phyloP scores from a whole-genome alignment of 2,888 invertebrate genomes.

The Coleophora deauratella region DNA sequence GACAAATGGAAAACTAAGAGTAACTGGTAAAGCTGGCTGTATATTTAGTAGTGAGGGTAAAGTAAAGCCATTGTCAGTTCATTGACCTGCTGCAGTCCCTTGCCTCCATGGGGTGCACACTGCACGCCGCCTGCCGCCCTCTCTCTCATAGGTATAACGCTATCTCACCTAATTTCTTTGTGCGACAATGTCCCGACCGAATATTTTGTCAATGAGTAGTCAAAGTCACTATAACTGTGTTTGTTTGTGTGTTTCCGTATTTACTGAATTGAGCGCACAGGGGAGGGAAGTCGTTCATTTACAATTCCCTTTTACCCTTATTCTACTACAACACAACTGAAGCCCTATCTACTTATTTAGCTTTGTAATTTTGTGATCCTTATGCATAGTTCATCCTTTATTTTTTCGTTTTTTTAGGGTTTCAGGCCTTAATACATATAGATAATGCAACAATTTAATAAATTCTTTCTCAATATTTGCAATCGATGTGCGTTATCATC shows the following conservation, averaged over 20 bases:
- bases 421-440: too few species aligned
- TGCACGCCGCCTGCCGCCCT: slow-evolving; percentile 35
- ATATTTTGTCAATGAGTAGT: slow-evolving; percentile 11
- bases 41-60: slow-evolving; percentile 33
- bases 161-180: slow-evolving; percentile 40
- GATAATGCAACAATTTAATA: too few species aligned
- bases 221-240: background rate
- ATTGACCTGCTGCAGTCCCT: slow-evolving; percentile 62
- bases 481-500: slow-evolving; percentile 3
- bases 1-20: slow-evolving; percentile 23
- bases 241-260: background rate
- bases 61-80: slow-evolving; percentile 49
- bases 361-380: too few species aligned
- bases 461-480: too few species aligned
- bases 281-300: too few species aligned
- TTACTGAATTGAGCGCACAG: too few species aligned
- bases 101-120: slow-evolving; percentile 57
- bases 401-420: too few species aligned
- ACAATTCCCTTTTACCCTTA: too few species aligned
- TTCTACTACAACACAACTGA: too few species aligned
- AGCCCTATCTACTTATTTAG: too few species aligned
- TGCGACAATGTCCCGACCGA: slow-evolving; percentile 14
- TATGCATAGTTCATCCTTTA: too few species aligned
- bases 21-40: slow-evolving; percentile 17
- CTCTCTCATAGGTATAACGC: slow-evolving; percentile 39